Evolutionary conservation across 2,888 invertebrate species (phyloP), one percentile per base, ranked within the genome.

Genomic region (Oscheius sp.): DNA sequence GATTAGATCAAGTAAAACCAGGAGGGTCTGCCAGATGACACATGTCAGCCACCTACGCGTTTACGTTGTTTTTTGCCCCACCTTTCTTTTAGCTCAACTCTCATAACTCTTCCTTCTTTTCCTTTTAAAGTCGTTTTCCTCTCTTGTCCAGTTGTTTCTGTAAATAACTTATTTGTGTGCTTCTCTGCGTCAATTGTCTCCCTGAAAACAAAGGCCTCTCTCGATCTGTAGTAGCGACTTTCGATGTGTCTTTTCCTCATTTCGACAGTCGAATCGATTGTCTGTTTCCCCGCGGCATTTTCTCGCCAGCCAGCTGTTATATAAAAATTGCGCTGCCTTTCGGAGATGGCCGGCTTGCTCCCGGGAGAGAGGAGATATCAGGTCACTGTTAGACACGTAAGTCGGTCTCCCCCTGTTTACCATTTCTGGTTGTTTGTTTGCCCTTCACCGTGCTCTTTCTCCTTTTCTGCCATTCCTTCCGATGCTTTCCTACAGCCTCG

Each of bases 161-260:
- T 49, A 49, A 18, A 18, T 21, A 49, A 5, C 49, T 49, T 45
- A 16, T 45, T 49, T 49, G 13, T 21, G 21, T 49, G 49, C 49
- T 21, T 5, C 5, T 49, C 49, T 13, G 13, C 5, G 49, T 13
- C 49, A 49, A 5, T 49, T 49, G 6, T 49, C 49, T 18, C n/a
- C 49, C 5, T 5, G 5, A 49, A 49, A 49, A 49, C 16, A 21
- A 16, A 2, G 16, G 2, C 49, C 49, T 49, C 21, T 13, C 49
- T 5, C n/a, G 63, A 16, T 69, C 66, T 55, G 27, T 46, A 13
- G 35, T 49, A 27, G 23, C 16, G 52, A 23, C 52, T 53, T n/a
- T 59, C 69, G 18, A 23, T 55, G 69, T 63, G 59, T 73, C 69
- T 70, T 66, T 72, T 71, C 68, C 73, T 46, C 63, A 52, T 43